phyloP scores from a whole-genome alignment of 2,797 vertebrate species.

The Brotula barbata region DNA sequence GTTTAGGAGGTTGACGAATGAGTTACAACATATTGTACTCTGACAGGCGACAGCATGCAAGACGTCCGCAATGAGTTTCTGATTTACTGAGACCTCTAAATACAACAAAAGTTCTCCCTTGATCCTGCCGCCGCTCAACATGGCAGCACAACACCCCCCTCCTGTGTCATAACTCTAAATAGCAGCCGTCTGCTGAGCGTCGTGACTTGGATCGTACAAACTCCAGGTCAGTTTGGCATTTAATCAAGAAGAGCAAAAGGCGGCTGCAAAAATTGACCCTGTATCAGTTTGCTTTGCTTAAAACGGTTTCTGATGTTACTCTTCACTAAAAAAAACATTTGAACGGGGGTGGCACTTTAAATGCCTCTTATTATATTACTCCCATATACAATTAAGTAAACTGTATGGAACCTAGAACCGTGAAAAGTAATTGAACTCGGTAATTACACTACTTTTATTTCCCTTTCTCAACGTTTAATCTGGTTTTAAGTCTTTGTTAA shows the following conservation, averaged over 20 bases:
- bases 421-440: no score
- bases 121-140: slow-evolving; percentile 9
- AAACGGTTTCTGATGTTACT: slow-evolving; percentile 1
- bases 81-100: no score
- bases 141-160: slow-evolving; percentile 72
- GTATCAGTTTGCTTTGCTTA: not conserved
- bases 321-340: not conserved
- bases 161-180: slow-evolving; percentile 71
- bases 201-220: not conserved
- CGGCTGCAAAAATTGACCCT: not conserved
- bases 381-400: rapidly evolving
- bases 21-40: no score
- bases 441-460: rapidly evolving
- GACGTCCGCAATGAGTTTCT: no score
- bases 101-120: slow-evolving; percentile 23
- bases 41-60: no score
- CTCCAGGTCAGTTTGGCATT: not conserved
- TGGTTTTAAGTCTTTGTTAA: not conserved
- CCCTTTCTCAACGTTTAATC: rapidly evolving
- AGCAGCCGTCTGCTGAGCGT: slow-evolving; percentile 47
- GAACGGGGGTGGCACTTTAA: not conserved
- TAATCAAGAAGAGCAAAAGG: no score
- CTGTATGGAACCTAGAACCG: no score
- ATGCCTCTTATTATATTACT: rapidly evolving
- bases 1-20: no score